Conservation (phyloP, 2,888 invertebrate species). For the Lithophane ornitopus region DNA sequence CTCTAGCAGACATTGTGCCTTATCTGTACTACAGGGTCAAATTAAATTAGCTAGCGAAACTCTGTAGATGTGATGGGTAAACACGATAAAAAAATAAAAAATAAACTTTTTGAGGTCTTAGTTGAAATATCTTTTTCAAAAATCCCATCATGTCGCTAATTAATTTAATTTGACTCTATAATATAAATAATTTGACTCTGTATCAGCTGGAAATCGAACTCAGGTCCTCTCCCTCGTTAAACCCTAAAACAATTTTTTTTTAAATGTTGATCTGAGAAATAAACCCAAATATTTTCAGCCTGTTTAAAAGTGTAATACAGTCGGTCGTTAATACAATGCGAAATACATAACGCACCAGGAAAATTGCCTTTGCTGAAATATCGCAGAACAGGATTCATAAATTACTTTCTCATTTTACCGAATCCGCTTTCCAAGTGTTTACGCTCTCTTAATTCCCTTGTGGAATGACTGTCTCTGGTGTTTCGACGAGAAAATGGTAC, state of each 20-base stretch:
- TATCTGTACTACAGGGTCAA: not conserved
- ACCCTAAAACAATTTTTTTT: no score
- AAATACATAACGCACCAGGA: slow-evolving; percentile 32
- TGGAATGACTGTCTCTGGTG: slow-evolving; percentile 13
- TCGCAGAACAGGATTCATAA: slow-evolving; percentile 25
- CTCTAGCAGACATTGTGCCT: not conserved
- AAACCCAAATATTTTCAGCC: not conserved
- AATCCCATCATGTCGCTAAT: no score
- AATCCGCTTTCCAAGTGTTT: slow-evolving; percentile 33
- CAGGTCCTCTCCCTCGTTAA: not conserved
- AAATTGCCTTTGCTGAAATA: slow-evolving; percentile 19
- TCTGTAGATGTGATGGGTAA: not conserved
- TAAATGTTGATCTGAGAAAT: not conserved
- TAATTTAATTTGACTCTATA: not conserved
- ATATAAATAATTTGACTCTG: no score
- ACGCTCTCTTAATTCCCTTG: slow-evolving; percentile 28
- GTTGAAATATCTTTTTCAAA: no score
- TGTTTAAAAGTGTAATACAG: not conserved
- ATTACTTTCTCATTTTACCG: slow-evolving; percentile 29
- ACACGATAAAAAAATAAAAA: not conserved
- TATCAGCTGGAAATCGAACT: not conserved
- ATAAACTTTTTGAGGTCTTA: not conserved
- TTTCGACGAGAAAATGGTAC: slow-evolving; percentile 19
- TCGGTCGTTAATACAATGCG: not conserved
- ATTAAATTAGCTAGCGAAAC: not conserved